phyloP scores from a whole-genome alignment of 2,888 invertebrate genomes.

The Cryptosula pallasiana region DNA sequence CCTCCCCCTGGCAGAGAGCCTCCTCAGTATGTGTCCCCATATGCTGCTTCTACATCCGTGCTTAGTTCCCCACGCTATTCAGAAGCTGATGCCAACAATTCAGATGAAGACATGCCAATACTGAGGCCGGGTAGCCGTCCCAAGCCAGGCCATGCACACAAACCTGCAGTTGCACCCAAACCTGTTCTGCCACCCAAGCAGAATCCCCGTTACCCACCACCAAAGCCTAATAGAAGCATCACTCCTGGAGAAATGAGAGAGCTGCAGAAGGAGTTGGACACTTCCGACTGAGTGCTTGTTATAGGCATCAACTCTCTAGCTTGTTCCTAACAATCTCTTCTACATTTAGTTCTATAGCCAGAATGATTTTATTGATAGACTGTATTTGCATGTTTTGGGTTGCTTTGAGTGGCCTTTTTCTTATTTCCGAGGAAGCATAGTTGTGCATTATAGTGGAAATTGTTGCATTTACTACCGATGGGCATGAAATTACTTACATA shows the following conservation, averaged over 20 bases:
- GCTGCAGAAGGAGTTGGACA: conserved; percentile 8
- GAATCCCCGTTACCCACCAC: not conserved
- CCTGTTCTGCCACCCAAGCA: not conserved
- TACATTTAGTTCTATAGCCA: no score
- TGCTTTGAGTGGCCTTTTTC: no score
- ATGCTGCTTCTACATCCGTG: not conserved
- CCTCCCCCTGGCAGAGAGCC: not conserved
- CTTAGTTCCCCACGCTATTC: not conserved
- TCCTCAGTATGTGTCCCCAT: not conserved
- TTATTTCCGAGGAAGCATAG: no score
- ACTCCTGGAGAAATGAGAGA: not conserved
- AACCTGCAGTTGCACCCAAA: not conserved
- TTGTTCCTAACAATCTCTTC: no score
- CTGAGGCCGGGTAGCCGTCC: not conserved
- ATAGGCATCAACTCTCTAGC: no score
- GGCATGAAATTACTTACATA: no score
- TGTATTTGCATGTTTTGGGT: no score
- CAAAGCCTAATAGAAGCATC: not conserved
- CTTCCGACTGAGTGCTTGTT: no score
- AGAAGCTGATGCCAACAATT: not conserved
- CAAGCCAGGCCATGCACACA: not conserved
- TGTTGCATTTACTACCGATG: no score
- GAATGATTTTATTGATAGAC: no score
- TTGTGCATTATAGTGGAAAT: no score
- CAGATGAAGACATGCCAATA: not conserved